phyloP scores from a whole-genome alignment of 2,113 vertebrate species.

The Panurus biarmicus region DNA sequence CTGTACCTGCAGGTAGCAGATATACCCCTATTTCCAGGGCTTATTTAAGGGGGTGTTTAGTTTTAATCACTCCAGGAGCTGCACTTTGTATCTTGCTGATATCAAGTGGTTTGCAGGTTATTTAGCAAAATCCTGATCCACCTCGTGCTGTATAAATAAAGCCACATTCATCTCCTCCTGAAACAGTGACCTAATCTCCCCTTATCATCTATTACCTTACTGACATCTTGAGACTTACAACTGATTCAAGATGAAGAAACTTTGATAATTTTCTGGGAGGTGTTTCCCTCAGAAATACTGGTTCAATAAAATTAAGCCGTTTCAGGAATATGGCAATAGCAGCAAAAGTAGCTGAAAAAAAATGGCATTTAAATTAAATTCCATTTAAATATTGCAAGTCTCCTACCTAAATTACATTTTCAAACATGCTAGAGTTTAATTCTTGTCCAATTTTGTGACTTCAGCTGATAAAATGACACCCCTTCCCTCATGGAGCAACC shows the following conservation, averaged over 20 bases:
- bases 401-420: background rate
- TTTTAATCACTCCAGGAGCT: background rate
- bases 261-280: background rate
- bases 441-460: background rate
- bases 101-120: background rate
- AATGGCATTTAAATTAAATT: background rate
- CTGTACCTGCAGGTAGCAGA: background rate
- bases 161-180: background rate
- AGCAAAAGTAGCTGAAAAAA: background rate
- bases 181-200: background rate
- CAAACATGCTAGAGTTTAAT: background rate
- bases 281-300: background rate
- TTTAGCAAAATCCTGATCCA: background rate
- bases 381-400: background rate
- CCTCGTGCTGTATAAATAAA: background rate
- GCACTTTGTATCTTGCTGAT: background rate
- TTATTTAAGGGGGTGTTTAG: background rate
- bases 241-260: background rate
- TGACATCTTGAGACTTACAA: rapidly evolving
- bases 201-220: background rate
- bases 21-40: background rate
- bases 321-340: background rate
- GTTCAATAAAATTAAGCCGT: background rate
- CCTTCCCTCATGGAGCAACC: background rate
- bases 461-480: background rate